Conservation (phyloP, 2,888 invertebrate genomes). For the Pilophorus perplexus region DNA sequence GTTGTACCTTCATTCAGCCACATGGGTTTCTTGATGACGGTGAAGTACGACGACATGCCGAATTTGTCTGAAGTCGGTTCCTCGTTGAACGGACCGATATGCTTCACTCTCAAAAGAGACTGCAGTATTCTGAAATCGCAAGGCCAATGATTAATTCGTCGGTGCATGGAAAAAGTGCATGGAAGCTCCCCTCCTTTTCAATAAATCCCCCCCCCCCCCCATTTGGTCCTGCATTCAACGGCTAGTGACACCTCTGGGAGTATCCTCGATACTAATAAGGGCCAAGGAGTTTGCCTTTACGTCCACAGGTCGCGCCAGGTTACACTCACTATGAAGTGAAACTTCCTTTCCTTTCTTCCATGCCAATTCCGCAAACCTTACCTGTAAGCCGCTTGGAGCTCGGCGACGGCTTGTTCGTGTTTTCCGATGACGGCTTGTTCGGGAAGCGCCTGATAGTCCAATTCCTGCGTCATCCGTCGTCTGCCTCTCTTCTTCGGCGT, state of each 20-base stretch:
- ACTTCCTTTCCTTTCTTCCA: no score
- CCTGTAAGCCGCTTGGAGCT: slow-evolving; percentile 38
- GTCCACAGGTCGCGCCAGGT: no score
- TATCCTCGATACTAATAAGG: no score
- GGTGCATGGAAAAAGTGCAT: no score
- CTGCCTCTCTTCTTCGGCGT: slow-evolving; percentile 2
- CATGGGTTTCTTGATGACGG: slow-evolving; percentile 54
- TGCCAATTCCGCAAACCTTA: background rate
- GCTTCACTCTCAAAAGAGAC: slow-evolving; percentile 51
- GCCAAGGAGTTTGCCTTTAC: no score
- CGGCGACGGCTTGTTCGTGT: slow-evolving; percentile 33
- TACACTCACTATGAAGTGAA: background rate
- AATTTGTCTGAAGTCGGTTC: slow-evolving; percentile 52
- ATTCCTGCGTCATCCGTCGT: background rate
- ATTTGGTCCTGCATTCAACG: no score
- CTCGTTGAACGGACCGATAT: slow-evolving; percentile 52
- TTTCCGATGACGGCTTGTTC: slow-evolving; percentile 18
- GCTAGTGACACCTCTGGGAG: no score
- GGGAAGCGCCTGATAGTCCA: slow-evolving; percentile 15
- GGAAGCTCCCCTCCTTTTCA: no score
- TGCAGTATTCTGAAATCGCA: slow-evolving; percentile 51
- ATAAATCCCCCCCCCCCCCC: no score
- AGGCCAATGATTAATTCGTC: no score
- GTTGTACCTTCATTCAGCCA: slow-evolving; percentile 51
- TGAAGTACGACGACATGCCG: slow-evolving; percentile 53